Evolutionary conservation across 2,797 vertebrate species (phyloP).

Genomic region (Bovichtus variegatus): DNA sequence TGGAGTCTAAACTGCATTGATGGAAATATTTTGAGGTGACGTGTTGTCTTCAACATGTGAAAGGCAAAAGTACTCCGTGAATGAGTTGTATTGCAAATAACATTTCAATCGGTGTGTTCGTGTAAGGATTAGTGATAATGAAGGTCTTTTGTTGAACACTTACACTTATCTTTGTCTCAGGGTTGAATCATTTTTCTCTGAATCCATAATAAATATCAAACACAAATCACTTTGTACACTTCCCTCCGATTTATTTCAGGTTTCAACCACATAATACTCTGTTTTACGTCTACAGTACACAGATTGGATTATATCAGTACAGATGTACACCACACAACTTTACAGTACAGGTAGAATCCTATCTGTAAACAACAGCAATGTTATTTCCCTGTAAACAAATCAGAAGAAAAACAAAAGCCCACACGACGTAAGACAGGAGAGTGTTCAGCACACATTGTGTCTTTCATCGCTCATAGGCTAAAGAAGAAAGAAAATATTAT

Average conservation of each 20-base stretch:
- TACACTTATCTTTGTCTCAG: too few relatives aligned
- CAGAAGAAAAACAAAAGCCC: constrained; percentile 28
- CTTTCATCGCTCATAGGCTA: constrained; percentile 8
- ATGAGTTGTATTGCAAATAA: background rate
- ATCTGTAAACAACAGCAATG: constrained; percentile 63
- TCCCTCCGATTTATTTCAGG: constrained; percentile 68
- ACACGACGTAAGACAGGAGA: constrained; percentile 15
- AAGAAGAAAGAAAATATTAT: background rate
- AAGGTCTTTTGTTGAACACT: too few relatives aligned
- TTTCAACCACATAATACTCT: constrained; percentile 62
- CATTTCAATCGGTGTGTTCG: background rate
- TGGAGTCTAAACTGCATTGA: background rate
- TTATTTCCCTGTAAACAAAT: constrained; percentile 53
- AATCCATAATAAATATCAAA: constrained; percentile 6
- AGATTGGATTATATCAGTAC: constrained; percentile 69
- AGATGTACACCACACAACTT: constrained; percentile 63
- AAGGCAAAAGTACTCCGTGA: background rate
- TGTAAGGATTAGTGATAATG: background rate
- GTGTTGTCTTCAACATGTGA: background rate
- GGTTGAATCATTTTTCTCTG: too few relatives aligned
- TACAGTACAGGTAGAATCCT: constrained; percentile 52
- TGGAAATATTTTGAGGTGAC: background rate
- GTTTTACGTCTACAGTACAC: constrained; percentile 72
- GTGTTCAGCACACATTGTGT: constrained; percentile 1
- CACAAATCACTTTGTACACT: background rate